Evolutionary conservation across 1,140 invertebrate genomes (phyloP), one percentile per base, ranked within the genome.

Genomic region (Camponotus vicinus): DNA sequence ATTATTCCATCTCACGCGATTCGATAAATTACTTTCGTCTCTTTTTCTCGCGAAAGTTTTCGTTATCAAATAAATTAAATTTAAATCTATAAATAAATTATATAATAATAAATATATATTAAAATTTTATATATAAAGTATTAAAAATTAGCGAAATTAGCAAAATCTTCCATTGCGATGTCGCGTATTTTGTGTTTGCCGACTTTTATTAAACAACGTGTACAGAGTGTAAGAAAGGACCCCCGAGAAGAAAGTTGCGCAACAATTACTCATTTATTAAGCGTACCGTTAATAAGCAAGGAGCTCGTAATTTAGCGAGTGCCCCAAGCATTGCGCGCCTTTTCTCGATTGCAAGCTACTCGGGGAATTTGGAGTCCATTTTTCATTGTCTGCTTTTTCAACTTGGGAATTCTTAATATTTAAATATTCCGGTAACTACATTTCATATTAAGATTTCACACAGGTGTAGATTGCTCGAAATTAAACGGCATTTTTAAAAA

Each of bases 181-280:
- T 71, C 59, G n/a, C 42, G 61, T 32, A 32, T 75, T 63, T 18
- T 82, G 32, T 71, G 18, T 61, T 37, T 71, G 42, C 13, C 18
- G 42, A 63, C 55, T 75, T 52, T 73, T 83, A 73, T 83, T 75
- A 76, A 11, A 61, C 69, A 49, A 27, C 40, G 79, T 73, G 13
- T 61, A 73, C 27, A 21, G 40, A 32, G 49, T 59, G 4, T 75
- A 61, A 75, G 69, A 75, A 73, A 63, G 69, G 40, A 83, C 27
- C 3, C 55, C 49, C 32, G 3, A 52, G 57, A n/a, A 67, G 40
- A 83, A 83, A 83, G 55, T 83, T 83, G 55, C 55, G 67, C 69
- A 75, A 75, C 79, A 83, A 83, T 83, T 83, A 83, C 69, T 83
- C 69, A 82, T 67, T 82, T 82, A 70, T 83, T 83, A 73, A 73